Base-by-base conservation (phyloP, 2,113 vertebrate genomes). In the Dasypus novemcinctus region DNA sequence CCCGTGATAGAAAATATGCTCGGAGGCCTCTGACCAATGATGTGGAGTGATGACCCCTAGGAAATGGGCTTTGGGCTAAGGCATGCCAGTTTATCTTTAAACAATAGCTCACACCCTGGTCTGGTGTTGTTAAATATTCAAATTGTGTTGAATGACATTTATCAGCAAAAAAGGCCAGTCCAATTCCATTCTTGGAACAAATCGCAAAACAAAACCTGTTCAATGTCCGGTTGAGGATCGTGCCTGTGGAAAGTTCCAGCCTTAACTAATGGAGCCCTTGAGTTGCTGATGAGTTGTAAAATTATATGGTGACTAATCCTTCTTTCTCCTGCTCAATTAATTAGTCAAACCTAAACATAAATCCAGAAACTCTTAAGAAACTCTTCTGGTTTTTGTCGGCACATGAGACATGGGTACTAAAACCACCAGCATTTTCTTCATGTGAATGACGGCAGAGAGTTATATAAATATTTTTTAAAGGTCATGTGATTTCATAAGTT, bases 381-480 rank as follows among this genome's bases (percentile, higher is more conserved):
- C 20, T 66, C 29, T 84, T 36, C 80, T 88, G 10, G 2, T 17
- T 97, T 96, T 93, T 57, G 71, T 94, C 0, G 9, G 49, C 21
- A 3, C 36, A 0, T 90, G 78, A 87, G 71, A 93, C 8, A 31
- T 46, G 17, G 18, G 33, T 64, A 72, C 81, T 74, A 75, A 95
- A 92, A 86, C 0, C 3, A 61, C 38, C 31, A 69, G 63, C 7
- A 11, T 94, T 95, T 95, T 76, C 23, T 90, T 88, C 21, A 59
- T 66, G 72, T 72, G 29, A 79, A 72, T 83, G 38, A 90, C 2
- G 29, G 4, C 9, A 18, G 38, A 87, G 20, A 43, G 43, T 54
- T 91, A 79, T 46, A 23, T 71, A 74, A 90, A 82, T 96, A 86
- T 81, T 94, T 96, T 93, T 69, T 75, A 83, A 97, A 84, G 64